Evolutionary conservation across 2,888 invertebrate species (phyloP), one percentile per base, ranked within the genome.

Genomic region (Tiliacea aurago): DNA sequence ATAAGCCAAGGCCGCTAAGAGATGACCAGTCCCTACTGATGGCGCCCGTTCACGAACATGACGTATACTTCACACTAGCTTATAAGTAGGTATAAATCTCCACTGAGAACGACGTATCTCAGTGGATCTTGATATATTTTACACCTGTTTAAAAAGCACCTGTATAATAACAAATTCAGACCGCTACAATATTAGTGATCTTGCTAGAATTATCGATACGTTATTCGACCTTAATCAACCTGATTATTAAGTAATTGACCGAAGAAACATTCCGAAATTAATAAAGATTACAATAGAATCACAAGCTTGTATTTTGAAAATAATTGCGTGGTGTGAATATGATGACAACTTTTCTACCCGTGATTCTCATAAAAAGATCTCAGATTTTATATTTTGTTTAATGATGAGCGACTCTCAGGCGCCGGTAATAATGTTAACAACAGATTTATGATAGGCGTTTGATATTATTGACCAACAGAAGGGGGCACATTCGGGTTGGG

Each of bases 391-490:
- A 43, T 43, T 43, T 43, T 43, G 43, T 43, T 43, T 43, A 43
- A 2, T 43, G 11, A 43, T 43, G 13, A 43, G 43, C 43, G 13
- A 13, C 43, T 43, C 43, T 43, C 13, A 43, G 13, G 43, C 43
- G 3, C 10, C 43, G 43, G 13, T 43, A n/a, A 53, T 47, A 9
- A 23, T 53, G 2, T 15, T 28, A 28, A 59, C 18, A 23, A 43
- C 5, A 1, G 53, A 55, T 49, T 55, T 70, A 23, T 37, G 13
- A n/a, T n/a, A 76, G 2, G 23, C 63, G n/a, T 64, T 73, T 80
- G 58, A 80, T 23, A 47, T 13, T 33, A 13, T 47, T 10, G 33
- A 43, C 20, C 13, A 33, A 6, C 11, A 23, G 10, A 63, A 41
- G n/a, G n/a, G 1, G 0, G 20, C 58, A 51, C 6, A 5, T 20